A percentile compares a stretch with the other conserved stretches of the same genome.
phyloP scores from a whole-genome alignment of 2,888 invertebrate species.

The Pherbina coryleti region DNA sequence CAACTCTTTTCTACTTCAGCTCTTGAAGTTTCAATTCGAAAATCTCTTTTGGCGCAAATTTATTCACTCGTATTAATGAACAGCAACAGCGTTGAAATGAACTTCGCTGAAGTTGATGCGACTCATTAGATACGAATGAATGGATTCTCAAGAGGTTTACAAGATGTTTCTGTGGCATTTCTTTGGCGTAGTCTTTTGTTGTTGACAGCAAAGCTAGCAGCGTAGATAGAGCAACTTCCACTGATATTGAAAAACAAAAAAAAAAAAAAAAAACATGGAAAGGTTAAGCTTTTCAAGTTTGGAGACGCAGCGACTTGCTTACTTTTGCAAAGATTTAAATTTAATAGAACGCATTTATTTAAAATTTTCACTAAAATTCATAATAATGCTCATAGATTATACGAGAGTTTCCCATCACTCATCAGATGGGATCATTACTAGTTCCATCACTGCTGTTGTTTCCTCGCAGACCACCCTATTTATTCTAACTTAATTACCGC shows the following conservation, averaged over 20 bases:
- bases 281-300: neutral
- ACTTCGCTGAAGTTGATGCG: conserved; percentile 61
- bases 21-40: neutral
- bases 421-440: neutral
- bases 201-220: neutral
- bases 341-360: no score
- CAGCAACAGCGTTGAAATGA: conserved; percentile 48
- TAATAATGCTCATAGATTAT: no score
- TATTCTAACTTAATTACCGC: conserved; percentile 61
- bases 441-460: neutral
- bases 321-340: neutral
- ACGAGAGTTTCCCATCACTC: no score
- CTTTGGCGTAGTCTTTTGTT: neutral
- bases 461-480: neutral
- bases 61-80: conserved; percentile 67
- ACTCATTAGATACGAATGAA: conserved; percentile 65
- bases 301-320: neutral
- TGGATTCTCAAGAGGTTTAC: conserved; percentile 58
- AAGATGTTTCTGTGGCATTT: conserved; percentile 37
- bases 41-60: conserved; percentile 52
- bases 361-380: no score
- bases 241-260: conserved; percentile 1
- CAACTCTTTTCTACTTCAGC: neutral
- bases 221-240: neutral
- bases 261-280: neutral